These are phyloP conservation scores for Muscicapa adusta DNA, from an alignment of 2,113 vertebrate species.

Conservation along the genomic window DNA sequence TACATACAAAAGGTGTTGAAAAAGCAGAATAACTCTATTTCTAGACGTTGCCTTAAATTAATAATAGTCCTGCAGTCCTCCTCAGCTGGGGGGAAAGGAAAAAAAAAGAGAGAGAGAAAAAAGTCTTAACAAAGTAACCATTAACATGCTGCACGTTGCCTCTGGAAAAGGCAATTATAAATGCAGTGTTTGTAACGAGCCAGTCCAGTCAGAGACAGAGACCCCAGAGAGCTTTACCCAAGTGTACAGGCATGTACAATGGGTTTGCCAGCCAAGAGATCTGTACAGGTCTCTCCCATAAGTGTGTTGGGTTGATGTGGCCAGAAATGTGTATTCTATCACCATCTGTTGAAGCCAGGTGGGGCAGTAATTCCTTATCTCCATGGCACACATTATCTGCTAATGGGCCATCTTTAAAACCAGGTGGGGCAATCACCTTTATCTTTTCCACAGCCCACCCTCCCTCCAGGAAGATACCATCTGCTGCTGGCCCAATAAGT, in stretches of 20 bases:
- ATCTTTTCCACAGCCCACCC: too few species aligned
- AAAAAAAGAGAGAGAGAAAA: accelerated
- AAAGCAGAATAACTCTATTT: not conserved
- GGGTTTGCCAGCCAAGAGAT: not conserved
- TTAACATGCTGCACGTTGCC: not conserved
- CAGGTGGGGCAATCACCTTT: too few species aligned
- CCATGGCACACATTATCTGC: too few species aligned
- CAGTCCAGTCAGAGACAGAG: not conserved
- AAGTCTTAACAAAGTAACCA: not conserved
- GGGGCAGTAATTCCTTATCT: too few species aligned
- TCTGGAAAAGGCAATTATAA: not conserved
- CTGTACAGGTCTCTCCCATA: not conserved
- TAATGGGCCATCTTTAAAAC: too few species aligned
- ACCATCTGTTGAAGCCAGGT: too few species aligned
- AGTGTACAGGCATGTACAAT: not conserved
- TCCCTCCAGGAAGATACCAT: too few species aligned
- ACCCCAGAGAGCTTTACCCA: not conserved
- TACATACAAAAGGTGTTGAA: not conserved
- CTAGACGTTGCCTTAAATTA: not conserved
- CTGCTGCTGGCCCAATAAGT: too few species aligned
- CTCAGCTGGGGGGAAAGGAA: accelerated
- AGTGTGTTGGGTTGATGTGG: too few species aligned
- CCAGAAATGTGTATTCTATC: too few species aligned
- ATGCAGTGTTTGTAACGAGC: not conserved
- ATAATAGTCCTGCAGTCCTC: not conserved